phyloP scores from a whole-genome alignment of 2,797 vertebrate species.

The Falco rusticolus region DNA sequence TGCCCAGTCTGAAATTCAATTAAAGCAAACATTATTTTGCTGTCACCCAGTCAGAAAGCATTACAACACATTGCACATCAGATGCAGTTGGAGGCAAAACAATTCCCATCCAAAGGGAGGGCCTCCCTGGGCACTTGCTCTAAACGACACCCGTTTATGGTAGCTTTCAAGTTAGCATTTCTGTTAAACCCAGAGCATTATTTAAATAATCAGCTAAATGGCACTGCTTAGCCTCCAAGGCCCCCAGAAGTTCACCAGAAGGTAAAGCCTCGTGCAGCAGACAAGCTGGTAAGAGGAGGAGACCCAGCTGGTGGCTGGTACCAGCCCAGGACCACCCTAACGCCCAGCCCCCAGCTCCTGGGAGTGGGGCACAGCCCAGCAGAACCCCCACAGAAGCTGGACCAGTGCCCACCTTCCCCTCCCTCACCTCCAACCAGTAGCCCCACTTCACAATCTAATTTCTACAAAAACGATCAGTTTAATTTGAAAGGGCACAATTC shows the following conservation, averaged over 20 bases:
- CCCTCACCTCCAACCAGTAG: not conserved
- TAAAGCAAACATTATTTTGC: not conserved
- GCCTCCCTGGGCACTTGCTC: not conserved
- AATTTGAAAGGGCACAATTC: conserved; percentile 64
- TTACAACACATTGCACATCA: not conserved
- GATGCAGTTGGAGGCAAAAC: not conserved
- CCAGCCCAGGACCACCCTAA: not conserved
- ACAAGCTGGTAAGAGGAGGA: not conserved
- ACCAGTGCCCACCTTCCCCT: not conserved
- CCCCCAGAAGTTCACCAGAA: not conserved
- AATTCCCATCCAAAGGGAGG: not conserved
- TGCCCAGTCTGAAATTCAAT: not conserved
- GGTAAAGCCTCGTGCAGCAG: not conserved
- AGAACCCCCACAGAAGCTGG: not conserved
- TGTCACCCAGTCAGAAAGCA: conserved; percentile 3
- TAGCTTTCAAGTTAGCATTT: not conserved
- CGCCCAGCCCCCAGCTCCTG: not conserved
- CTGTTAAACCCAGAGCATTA: not conserved
- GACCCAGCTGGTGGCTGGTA: not conserved
- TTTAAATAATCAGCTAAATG: not conserved
- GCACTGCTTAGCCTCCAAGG: not conserved
- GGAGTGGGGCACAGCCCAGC: not conserved
- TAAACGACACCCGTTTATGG: fast-evolving
- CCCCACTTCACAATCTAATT: not conserved
- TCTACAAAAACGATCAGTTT: not conserved